These are phyloP conservation scores for Hypercompe scribonia DNA, from an alignment of 2,888 invertebrate genomes.

Conservation along the genomic window DNA sequence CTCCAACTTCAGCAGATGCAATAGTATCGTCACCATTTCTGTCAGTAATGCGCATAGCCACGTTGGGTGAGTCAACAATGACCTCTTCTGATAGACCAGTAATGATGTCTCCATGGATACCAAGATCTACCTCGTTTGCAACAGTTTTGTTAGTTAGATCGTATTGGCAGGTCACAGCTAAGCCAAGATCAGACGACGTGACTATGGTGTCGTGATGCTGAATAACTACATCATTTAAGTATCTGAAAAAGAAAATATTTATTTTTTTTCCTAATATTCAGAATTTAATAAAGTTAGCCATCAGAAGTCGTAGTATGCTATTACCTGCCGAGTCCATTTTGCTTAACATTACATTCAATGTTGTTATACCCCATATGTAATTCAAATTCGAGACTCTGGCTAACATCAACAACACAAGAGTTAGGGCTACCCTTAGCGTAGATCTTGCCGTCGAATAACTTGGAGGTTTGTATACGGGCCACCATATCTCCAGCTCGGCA, in stretches of 20 bases:
- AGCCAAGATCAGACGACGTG: conserved; percentile 96
- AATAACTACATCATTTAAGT: conserved; percentile 96
- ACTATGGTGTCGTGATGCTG: conserved; percentile 98
- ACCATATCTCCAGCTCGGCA: conserved; percentile 97
- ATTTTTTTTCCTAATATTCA: background rate
- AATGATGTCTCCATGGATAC: conserved; percentile 95
- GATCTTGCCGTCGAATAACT: conserved; percentile 97
- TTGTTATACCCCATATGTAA: conserved; percentile 97
- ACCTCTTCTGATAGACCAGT: conserved; percentile 96
- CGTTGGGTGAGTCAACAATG: conserved; percentile 97
- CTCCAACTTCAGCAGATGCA: conserved; percentile 96
- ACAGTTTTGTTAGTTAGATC: conserved; percentile 97
- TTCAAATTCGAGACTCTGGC: conserved; percentile 95
- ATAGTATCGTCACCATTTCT: conserved; percentile 94
- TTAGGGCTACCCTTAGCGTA: conserved; percentile 98
- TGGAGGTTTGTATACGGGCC: conserved; percentile 95
- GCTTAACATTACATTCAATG: conserved; percentile 96
- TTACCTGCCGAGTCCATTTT: conserved; percentile 93
- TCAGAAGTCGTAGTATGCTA: background rate
- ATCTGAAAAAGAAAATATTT: conserved; percentile 70
- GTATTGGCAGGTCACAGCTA: conserved; percentile 97
- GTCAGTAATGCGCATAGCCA: conserved; percentile 96
- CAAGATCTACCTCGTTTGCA: conserved; percentile 95
- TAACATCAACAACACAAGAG: conserved; percentile 96
- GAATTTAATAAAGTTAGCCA: background rate